Percentiles rank a stretch among this genome's conserved stretches.
Conservation (phyloP, 2,888 invertebrate genomes). For the Aradus depressus region DNA sequence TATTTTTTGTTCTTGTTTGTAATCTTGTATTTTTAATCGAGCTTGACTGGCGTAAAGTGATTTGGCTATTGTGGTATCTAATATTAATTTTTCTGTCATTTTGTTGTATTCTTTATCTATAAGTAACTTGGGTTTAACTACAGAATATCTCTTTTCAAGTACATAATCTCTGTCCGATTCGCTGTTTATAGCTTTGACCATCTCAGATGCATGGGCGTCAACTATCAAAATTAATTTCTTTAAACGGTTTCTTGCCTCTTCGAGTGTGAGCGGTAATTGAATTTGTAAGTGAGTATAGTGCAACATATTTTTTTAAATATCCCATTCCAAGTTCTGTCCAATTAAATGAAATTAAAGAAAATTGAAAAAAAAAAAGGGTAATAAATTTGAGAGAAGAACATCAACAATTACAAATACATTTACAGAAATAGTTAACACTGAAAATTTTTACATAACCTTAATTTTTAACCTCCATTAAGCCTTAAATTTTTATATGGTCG, state of each 20-base stretch:
- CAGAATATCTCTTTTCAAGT: background rate
- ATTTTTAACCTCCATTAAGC: too few relatives aligned
- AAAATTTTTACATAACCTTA: background rate
- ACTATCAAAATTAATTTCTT: constrained; percentile 10
- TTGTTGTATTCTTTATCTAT: constrained; percentile 8
- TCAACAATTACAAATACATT: background rate
- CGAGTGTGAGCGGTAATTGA: background rate
- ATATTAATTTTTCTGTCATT: background rate
- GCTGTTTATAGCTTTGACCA: constrained; percentile 1
- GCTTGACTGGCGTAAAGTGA: background rate
- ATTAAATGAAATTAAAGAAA: background rate
- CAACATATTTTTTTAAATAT: background rate
- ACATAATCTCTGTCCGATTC: constrained; percentile 8
- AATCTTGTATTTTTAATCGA: background rate
- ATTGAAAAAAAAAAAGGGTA: background rate
- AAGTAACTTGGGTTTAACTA: constrained; percentile 3
- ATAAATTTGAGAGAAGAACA: background rate
- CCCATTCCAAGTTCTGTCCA: background rate
- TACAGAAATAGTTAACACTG: background rate
- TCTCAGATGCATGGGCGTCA: background rate
- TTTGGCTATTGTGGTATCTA: background rate
- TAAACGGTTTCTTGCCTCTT: constrained; percentile 10
- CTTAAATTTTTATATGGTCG: too few relatives aligned
- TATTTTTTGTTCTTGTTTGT: background rate
- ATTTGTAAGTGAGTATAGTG: background rate